Evolutionary conservation across 2,888 invertebrate genomes (phyloP).

Genomic region (Synanthedon myopaeformis): DNA sequence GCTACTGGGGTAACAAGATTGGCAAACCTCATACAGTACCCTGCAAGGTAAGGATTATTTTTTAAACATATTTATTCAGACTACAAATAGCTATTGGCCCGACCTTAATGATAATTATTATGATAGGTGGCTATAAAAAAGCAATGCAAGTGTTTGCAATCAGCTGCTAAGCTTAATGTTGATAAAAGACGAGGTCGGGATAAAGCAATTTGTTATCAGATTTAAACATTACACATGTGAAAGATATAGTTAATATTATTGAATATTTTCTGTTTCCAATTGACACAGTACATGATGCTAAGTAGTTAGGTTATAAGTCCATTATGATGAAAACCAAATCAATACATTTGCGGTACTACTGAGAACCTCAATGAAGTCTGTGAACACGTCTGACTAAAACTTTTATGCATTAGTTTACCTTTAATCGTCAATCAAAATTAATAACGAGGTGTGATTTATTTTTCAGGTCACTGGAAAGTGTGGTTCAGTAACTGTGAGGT

Average conservation of each 20-base stretch:
- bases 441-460: constrained; percentile 1
- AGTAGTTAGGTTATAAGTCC: no score
- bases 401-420: background rate
- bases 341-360: constrained; percentile 79
- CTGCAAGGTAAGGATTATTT: constrained; percentile 82
- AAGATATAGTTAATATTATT: no score
- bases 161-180: no score
- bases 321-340: constrained; percentile 63
- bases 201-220: no score
- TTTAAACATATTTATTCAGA: background rate
- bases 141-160: background rate
- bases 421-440: background rate
- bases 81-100: background rate
- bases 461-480: constrained; percentile 98
- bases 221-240: no score
- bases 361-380: constrained; percentile 60
- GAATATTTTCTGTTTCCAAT: no score
- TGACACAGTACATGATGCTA: no score
- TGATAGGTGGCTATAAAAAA: background rate
- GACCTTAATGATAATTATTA: background rate
- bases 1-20: constrained; percentile 99
- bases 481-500: constrained; percentile 96
- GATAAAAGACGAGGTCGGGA: no score
- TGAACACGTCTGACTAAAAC: constrained; percentile 55
- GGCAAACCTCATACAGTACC: constrained; percentile 99